These are phyloP conservation scores for Bombus impatiens DNA, from an alignment of 1,140 invertebrate species.

Conservation along the genomic window DNA sequence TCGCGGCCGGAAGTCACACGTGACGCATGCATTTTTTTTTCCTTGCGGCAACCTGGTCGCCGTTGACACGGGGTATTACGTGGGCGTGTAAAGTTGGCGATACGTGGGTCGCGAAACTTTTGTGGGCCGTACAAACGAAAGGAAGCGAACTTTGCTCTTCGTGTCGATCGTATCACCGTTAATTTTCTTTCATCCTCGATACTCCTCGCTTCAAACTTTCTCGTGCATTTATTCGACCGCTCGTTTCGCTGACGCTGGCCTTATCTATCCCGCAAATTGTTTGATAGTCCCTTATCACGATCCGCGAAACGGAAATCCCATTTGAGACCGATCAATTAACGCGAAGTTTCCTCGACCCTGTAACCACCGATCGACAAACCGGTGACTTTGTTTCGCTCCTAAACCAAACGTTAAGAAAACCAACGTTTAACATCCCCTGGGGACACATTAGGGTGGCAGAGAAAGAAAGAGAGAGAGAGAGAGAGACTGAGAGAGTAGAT, in stretches of 20 bases:
- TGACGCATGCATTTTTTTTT: conserved; percentile 5
- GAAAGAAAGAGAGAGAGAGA: too few species aligned
- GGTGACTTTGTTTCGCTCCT: conserved; percentile 42
- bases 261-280: not conserved
- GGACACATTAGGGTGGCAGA: conserved; percentile 62
- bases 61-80: conserved; percentile 36
- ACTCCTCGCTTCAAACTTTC: conserved; percentile 3
- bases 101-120: conserved; percentile 55
- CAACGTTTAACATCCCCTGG: conserved; percentile 55
- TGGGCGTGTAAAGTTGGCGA: conserved; percentile 39
- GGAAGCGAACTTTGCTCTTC: conserved; percentile 19
- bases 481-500: too few species aligned
- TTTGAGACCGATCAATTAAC: conserved; percentile 24
- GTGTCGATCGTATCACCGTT: conserved; percentile 24
- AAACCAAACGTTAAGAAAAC: conserved; percentile 21
- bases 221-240: not conserved
- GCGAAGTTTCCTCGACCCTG: not conserved
- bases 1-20: conserved; percentile 42
- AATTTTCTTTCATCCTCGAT: conserved; percentile 12
- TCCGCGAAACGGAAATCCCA: not conserved
- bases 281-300: not conserved
- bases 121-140: conserved; percentile 5
- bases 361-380: conserved; percentile 4
- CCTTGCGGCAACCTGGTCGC: not conserved
- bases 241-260: not conserved